phyloP scores from a whole-genome alignment of 2,797 vertebrate species.

The Schizothorax lantsangensis region DNA sequence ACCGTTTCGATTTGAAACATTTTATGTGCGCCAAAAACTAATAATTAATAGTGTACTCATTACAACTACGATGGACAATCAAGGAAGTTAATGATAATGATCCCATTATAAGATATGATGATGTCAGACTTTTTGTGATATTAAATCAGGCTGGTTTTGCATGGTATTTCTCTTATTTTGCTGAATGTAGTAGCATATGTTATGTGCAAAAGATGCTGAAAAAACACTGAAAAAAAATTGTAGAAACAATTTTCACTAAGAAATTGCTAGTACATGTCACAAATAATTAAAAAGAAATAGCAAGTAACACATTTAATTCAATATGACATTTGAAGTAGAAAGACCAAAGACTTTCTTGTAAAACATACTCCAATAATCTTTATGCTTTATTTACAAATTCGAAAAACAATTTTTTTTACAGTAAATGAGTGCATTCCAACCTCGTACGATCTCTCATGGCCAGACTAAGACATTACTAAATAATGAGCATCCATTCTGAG shows the following conservation, averaged over 20 bases:
- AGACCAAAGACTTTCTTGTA: not conserved
- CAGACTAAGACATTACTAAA: conserved; percentile 90
- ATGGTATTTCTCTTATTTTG: not conserved
- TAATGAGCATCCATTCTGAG: conserved; percentile 89
- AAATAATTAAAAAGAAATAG: not conserved
- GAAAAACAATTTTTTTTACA: not conserved
- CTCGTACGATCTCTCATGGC: conserved; percentile 88
- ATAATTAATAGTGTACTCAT: conserved; percentile 15
- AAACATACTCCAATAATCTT: not conserved
- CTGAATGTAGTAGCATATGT: not conserved
- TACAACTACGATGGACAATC: not conserved
- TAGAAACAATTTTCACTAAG: not conserved
- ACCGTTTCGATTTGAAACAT: not conserved
- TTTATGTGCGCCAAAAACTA: not conserved
- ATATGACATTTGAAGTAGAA: not conserved
- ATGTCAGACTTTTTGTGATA: not conserved
- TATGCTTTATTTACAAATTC: not conserved
- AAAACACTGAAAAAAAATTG: not conserved
- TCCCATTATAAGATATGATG: conserved; percentile 5
- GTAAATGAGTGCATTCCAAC: conserved; percentile 78
- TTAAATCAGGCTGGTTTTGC: not conserved
- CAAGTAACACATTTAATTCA: not conserved
- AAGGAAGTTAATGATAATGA: not conserved
- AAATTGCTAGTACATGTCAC: not conserved
- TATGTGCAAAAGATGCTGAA: not conserved